Base-by-base conservation (phyloP, 2,888 invertebrate genomes). In the Arenicola marina region DNA sequence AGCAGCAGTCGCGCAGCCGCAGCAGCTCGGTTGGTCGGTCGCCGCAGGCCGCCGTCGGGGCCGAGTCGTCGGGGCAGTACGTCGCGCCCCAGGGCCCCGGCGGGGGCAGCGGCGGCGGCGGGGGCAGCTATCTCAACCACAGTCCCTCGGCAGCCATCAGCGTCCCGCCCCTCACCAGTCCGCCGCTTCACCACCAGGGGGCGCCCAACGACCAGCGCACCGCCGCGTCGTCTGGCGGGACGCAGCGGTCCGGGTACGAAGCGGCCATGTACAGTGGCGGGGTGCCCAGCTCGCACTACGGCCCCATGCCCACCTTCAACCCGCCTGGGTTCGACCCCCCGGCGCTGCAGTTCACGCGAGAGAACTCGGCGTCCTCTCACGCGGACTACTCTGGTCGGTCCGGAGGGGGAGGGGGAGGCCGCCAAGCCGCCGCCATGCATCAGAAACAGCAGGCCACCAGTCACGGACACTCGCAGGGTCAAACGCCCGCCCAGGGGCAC, bases 261-360 rank as follows among this genome's bases (percentile, higher is more conserved):
- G 18, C 48, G 24, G 18, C 24, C 15, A 48, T 48, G 48, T 48
- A n/a, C 24, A 11, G 18, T n/a, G 48, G 48, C 11, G 7, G 7
- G 7, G 48, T 11, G 7, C 48, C 15, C 15, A 7, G 7, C 26
- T 48, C 48, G 24, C 48, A 48, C 7, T 48, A n/a, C 48, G 24
- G 48, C 26, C 48, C 48, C 11, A 18, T 38, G 38, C 38, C 38
- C 18, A n/a, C 48, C 15, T 48, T 48, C 48, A 7, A 11, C 26
- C 7, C 24, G 48, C n/a, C n/a, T n/a, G n/a, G n/a, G n/a, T 48
- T n/a, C 26, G 48, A 48, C 26, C 48, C 48, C 24, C 48, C 48
- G 24, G 18, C 48, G 7, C 26, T 48, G 48, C 48, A 48, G 18
- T 48, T 11, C 48, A 48, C 48, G 7, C 11, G 24, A 24, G 48